Evolutionary conservation across 2,888 invertebrate species (phyloP).

Genomic region (Machimus rusticus): DNA sequence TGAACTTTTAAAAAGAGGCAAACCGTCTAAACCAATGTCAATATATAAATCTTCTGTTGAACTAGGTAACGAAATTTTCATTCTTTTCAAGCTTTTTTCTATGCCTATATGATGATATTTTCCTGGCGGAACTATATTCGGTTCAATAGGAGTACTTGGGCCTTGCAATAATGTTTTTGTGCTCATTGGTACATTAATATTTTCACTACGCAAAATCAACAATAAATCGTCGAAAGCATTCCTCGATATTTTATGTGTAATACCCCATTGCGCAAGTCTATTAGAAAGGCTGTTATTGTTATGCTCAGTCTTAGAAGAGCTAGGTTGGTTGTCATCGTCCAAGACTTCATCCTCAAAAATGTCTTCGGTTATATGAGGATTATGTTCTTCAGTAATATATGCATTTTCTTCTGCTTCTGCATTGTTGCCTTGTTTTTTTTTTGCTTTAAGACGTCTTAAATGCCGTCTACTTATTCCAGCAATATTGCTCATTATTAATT

Average conservation of each 20-base stretch:
- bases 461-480: neutral
- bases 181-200: neutral
- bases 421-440: neutral
- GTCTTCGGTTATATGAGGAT: neutral
- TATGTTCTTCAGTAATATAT: neutral
- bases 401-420: neutral
- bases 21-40: neutral
- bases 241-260: neutral
- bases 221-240: neutral
- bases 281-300: too few relatives aligned
- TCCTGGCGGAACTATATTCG: neutral
- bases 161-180: neutral
- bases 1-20: constrained; percentile 31
- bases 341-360: too few relatives aligned
- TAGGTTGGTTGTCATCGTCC: too few relatives aligned
- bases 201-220: neutral
- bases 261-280: neutral
- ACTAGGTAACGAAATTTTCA: neutral
- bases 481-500: neutral
- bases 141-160: neutral
- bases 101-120: neutral
- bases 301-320: too few relatives aligned
- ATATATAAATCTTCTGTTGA: neutral
- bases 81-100: neutral
- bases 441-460: neutral